These are phyloP conservation scores for Pseudococcus viburni DNA, from an alignment of 2,888 invertebrate genomes.

Conservation along the genomic window DNA sequence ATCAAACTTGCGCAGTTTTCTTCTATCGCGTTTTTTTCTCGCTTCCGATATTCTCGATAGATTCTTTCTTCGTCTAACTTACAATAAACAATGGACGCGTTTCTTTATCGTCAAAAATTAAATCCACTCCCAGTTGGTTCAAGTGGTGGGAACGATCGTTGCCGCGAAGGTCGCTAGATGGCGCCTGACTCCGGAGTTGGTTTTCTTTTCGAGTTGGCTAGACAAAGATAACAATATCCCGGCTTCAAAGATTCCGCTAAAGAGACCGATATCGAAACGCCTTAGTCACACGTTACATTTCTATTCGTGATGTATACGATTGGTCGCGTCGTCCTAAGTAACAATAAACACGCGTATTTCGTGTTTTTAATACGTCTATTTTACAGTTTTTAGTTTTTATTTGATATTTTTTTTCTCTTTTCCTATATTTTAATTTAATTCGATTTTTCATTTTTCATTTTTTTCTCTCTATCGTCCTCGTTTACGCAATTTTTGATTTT, in stretches of 20 bases:
- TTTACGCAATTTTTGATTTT: not conserved
- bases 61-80: slow-evolving; percentile 64
- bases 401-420: slow-evolving; percentile 11
- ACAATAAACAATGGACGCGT: slow-evolving; percentile 64
- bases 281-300: slow-evolving; percentile 65
- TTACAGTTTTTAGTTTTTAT: slow-evolving; percentile 51
- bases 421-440: slow-evolving; percentile 39
- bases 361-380: slow-evolving; percentile 54
- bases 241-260: slow-evolving; percentile 58
- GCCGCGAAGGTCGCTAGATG: slow-evolving; percentile 52
- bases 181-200: slow-evolving; percentile 40
- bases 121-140: slow-evolving; percentile 64
- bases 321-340: slow-evolving; percentile 63
- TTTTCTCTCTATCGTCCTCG: slow-evolving; percentile 27
- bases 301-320: slow-evolving; percentile 62
- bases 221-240: slow-evolving; percentile 58
- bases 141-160: slow-evolving; percentile 55
- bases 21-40: slow-evolving; percentile 59
- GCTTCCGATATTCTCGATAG: slow-evolving; percentile 53
- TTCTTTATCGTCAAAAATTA: slow-evolving; percentile 65
- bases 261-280: slow-evolving; percentile 65
- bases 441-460: not conserved
- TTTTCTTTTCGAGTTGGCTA: slow-evolving; percentile 49
- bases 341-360: slow-evolving; percentile 65
- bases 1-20: slow-evolving; percentile 66